These are phyloP conservation scores for Misgurnus mizolepis DNA, from an alignment of 2,113 vertebrate genomes.

Conservation along the genomic window DNA sequence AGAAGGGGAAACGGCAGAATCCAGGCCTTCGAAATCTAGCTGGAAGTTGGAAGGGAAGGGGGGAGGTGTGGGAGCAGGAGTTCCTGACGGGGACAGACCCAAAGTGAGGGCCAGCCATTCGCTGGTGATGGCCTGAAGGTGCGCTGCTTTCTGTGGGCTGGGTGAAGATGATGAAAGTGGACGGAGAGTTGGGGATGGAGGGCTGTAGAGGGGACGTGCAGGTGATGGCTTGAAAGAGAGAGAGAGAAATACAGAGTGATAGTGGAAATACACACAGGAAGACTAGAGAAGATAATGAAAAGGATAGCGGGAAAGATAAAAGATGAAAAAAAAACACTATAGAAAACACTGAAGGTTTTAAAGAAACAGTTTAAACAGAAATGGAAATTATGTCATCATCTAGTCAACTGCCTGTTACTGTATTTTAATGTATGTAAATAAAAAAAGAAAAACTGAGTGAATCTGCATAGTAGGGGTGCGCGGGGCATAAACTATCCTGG, in stretches of 20 bases:
- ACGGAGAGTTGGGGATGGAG: slow-evolving; percentile 47
- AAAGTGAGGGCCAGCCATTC: slow-evolving; percentile 69
- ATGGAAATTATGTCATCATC: no score
- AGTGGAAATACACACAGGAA: slow-evolving; percentile 15
- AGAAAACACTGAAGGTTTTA: background rate
- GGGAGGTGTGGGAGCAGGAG: slow-evolving; percentile 61
- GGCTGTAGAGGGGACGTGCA: slow-evolving; percentile 53
- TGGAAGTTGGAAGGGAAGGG: slow-evolving; percentile 70
- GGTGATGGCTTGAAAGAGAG: slow-evolving; percentile 64
- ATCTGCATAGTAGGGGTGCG: no score
- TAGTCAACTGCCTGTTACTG: no score
- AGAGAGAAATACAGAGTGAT: slow-evolving; percentile 39
- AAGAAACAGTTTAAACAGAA: background rate
- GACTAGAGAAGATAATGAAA: slow-evolving; percentile 16
- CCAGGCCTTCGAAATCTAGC: slow-evolving; percentile 71
- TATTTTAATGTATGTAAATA: no score
- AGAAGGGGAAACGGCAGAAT: slow-evolving; percentile 61
- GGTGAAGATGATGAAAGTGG: slow-evolving; percentile 56
- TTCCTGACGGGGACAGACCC: slow-evolving; percentile 62
- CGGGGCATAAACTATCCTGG: no score
- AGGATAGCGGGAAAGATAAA: background rate
- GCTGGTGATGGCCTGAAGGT: slow-evolving; percentile 60
- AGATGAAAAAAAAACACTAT: background rate
- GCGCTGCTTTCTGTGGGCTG: slow-evolving; percentile 54
- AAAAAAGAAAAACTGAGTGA: no score